Evolutionary conservation across 37 sponge, comb jelly and placozoan genomes (phyloP), one percentile per base, ranked within the genome.

Genomic region (Oopsacas minuta): DNA sequence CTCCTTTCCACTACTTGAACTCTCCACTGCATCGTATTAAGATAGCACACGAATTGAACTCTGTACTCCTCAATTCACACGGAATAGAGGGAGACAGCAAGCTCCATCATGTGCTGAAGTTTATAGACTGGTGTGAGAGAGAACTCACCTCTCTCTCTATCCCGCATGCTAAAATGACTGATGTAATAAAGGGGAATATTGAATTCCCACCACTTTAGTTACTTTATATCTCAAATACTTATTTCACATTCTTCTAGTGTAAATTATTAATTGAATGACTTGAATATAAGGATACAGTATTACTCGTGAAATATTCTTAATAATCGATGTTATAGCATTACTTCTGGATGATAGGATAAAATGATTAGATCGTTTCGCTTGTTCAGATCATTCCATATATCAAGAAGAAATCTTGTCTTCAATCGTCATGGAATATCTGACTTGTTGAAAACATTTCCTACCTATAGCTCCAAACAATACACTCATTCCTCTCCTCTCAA

Each of bases 1-100:
- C 88, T 37, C 87, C 90, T 22, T 90, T 90, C 81, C 85, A 82
- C 17, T 84, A 90, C 84, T 83, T 90, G 3, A 38, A 84, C 23
- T 69, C 53, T 10, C 82, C 83, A 15, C 52, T 83, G 17, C 87
- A 90, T 22, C 39, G 83, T 36, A 84, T 88, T 20, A 88, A 85
- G 82, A 84, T 90, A 20, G 84, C 87, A 0, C 37, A 82, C 53
- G 87, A 88, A 23, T 52, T 90, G 83, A 90, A 90, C 61, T 46
- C 86, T 15, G 90, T 87, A 17, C 84, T 90, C 1, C 75, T 89
- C 15, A 87, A 89, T 35, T 49, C 86, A 34, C 87, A 89, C 36
- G 87, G 83, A 15, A 39, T 75, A 37, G 81, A 87, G 52, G 69
- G 87, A 0, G 82, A 85, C 35, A 85, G 87, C 23, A 89, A 89